Evolutionary conservation across 2,797 vertebrate genomes (phyloP).

Genomic region (Arvicola amphibius): DNA sequence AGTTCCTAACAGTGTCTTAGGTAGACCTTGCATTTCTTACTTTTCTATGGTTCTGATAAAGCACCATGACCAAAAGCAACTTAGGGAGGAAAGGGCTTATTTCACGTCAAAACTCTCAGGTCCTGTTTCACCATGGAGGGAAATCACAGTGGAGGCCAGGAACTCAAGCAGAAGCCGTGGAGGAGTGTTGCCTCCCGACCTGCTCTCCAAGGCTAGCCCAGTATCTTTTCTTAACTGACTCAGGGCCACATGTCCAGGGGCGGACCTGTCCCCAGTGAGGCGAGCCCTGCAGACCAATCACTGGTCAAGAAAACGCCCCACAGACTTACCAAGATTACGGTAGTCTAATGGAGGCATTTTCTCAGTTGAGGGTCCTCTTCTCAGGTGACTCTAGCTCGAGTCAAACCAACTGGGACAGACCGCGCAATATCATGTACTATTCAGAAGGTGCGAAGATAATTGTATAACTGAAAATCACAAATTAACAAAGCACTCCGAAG

Average conservation of each 20-base stretch:
- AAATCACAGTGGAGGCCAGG: neutral
- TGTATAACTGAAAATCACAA: constrained; percentile 19
- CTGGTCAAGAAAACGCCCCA: neutral
- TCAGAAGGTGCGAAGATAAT: constrained; percentile 17
- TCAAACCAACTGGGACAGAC: neutral
- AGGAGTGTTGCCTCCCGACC: too few relatives aligned
- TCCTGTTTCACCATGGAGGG: neutral
- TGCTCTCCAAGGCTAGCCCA: neutral
- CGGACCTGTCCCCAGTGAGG: neutral
- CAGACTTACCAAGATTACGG: neutral
- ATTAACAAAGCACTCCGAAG: neutral
- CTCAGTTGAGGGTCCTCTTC: neutral
- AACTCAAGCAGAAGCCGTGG: neutral
- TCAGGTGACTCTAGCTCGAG: too few relatives aligned
- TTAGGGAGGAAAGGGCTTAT: neutral
- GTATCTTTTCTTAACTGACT: neutral
- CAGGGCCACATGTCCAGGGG: too few relatives aligned
- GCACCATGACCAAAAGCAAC: neutral
- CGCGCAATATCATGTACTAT: neutral
- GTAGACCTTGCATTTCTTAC: neutral
- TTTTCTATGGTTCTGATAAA: neutral
- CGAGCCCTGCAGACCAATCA: neutral
- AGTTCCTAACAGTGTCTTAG: neutral
- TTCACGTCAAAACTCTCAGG: neutral
- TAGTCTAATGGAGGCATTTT: neutral